Conservation (phyloP, 2,888 invertebrate species). For the Meandrusa payeni region DNA sequence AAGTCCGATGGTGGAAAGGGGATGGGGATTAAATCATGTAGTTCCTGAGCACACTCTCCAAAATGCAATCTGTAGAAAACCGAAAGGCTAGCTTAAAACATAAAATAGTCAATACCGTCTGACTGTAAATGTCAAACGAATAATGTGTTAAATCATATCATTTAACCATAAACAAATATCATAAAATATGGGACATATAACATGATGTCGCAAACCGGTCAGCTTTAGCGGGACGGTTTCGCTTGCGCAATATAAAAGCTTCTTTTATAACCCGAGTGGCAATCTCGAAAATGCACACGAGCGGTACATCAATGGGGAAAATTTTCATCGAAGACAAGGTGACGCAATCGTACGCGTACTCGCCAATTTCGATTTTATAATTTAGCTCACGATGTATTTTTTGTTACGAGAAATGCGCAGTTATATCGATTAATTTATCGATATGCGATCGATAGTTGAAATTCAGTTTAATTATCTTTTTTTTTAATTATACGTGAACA, state of each 20-base stretch:
- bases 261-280: constrained; percentile 13
- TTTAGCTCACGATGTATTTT: neutral
- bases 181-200: neutral
- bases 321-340: constrained; percentile 11
- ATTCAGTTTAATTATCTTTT: neutral
- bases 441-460: constrained; percentile 2
- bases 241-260: constrained; percentile 15
- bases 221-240: constrained; percentile 11
- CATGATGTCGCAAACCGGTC: constrained; percentile 18
- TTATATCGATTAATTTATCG: constrained; percentile 4
- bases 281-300: constrained; percentile 20
- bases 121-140: no score
- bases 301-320: constrained; percentile 18
- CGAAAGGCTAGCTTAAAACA: no score
- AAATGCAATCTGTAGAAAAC: no score
- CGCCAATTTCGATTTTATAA: constrained; percentile 14
- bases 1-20: no score
- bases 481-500: no score
- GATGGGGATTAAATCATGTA: no score
- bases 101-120: no score
- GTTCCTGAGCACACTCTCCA: no score
- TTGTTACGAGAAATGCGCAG: constrained; percentile 9
- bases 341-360: constrained; percentile 5
- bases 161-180: constrained; percentile 9
- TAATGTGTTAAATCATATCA: neutral